phyloP scores from a whole-genome alignment of 2,888 invertebrate species.

The Lycaena phlaeas region DNA sequence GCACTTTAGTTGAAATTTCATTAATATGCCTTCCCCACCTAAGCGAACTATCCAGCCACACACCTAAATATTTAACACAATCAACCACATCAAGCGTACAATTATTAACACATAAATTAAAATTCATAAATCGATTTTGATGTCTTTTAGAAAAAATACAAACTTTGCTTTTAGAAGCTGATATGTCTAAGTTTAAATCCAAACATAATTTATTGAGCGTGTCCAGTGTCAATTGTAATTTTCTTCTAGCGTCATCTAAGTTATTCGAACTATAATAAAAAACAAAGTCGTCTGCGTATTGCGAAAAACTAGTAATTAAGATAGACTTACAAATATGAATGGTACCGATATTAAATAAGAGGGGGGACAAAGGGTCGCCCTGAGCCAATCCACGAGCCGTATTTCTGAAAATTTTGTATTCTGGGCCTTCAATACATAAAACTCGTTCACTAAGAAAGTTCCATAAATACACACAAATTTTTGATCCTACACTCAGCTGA shows the following conservation, averaged over 20 bases:
- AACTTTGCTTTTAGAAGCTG: too few relatives aligned
- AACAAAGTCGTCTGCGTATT: constrained; percentile 24
- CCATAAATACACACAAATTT: constrained; percentile 12
- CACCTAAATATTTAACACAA: not conserved
- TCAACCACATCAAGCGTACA: not conserved
- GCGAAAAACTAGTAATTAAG: constrained; percentile 12
- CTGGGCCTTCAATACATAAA: not conserved
- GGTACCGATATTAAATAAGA: constrained; percentile 21
- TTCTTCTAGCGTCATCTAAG: not conserved
- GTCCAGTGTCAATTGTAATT: not conserved
- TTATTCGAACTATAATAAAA: constrained; percentile 11
- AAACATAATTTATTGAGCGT: too few relatives aligned
- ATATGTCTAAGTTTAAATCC: not conserved
- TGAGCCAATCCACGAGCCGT: constrained; percentile 19
- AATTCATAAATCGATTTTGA: too few relatives aligned
- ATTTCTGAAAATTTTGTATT: not conserved
- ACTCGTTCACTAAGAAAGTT: constrained; percentile 6
- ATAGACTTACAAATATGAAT: constrained; percentile 12
- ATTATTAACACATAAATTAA: not conserved
- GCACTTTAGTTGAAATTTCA: too few relatives aligned
- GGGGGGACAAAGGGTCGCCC: constrained; percentile 22
- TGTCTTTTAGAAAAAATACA: too few relatives aligned
- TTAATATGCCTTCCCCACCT: too few relatives aligned
- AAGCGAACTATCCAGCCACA: not conserved
- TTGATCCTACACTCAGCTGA: constrained; percentile 8